These are phyloP conservation scores for Drosophila nr. fundita DNA, from an alignment of 2,888 invertebrate species.

Conservation along the genomic window DNA sequence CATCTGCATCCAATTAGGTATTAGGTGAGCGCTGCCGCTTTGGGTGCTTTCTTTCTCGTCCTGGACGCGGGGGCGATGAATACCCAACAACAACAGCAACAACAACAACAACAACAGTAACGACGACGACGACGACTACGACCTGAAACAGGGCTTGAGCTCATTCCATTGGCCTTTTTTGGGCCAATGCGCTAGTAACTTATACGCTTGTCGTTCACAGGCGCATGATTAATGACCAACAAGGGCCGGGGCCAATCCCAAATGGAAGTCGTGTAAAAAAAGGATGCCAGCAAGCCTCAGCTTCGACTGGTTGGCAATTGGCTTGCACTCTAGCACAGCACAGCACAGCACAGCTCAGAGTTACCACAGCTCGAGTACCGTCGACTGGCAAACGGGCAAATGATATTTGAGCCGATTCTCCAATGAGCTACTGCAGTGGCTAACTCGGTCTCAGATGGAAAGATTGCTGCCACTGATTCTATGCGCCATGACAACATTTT, in stretches of 20 bases:
- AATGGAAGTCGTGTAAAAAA: constrained; percentile 57
- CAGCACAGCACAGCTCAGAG: constrained; percentile 15
- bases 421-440: constrained; percentile 74
- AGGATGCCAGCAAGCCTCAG: constrained; percentile 52
- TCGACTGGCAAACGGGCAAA: constrained; percentile 24
- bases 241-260: constrained; percentile 80
- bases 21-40: constrained; percentile 48
- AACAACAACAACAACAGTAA: neutral
- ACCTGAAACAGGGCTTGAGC: constrained; percentile 49
- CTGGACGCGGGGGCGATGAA: constrained; percentile 12
- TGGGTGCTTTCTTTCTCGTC: constrained; percentile 52
- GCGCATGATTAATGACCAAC: constrained; percentile 83
- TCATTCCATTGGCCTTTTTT: constrained; percentile 77
- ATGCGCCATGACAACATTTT: constrained; percentile 33
- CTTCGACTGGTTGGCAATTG: constrained; percentile 52
- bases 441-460: constrained; percentile 28
- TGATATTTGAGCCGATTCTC: constrained; percentile 72
- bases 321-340: constrained; percentile 46
- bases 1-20: constrained; percentile 81
- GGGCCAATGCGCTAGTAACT: constrained; percentile 77
- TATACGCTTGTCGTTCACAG: constrained; percentile 79
- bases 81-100: neutral
- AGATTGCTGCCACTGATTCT: constrained; percentile 43
- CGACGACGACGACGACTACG: constrained; percentile 24
- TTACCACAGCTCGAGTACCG: constrained; percentile 18